Evolutionary conservation across 2,113 vertebrate genomes (phyloP).

Genomic region (Conger conger): DNA sequence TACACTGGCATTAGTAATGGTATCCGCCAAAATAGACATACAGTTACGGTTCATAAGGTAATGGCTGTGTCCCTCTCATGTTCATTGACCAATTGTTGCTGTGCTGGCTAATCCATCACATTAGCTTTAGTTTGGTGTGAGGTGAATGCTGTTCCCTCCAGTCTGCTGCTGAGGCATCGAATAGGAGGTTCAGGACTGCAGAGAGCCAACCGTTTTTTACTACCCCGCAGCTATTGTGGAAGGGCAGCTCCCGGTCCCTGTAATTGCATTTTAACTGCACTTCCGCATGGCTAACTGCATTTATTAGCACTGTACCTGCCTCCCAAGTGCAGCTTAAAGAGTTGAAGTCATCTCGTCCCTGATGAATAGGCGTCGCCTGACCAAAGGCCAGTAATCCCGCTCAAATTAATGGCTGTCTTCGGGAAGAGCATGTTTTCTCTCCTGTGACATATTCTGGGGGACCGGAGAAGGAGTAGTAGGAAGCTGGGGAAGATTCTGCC

Average conservation of each 20-base stretch:
- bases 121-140: neutral
- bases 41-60: neutral
- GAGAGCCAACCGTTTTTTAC: slow-evolving; percentile 38
- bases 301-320: slow-evolving; percentile 36
- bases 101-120: neutral
- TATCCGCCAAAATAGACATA: neutral
- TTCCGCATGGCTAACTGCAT: slow-evolving; percentile 27
- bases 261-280: slow-evolving; percentile 47
- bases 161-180: neutral
- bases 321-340: neutral
- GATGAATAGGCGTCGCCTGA: neutral
- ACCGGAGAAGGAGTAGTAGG: neutral
- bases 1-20: neutral
- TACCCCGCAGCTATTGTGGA: slow-evolving; percentile 37
- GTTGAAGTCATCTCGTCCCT: neutral
- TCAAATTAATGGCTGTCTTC: neutral
- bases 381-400: neutral
- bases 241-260: neutral
- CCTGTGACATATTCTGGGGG: neutral
- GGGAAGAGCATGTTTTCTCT: neutral
- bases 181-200: slow-evolving; percentile 26
- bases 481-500: neutral
- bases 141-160: no score
- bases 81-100: neutral
- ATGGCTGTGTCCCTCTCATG: no score